Conservation (phyloP, 1,140 invertebrate species). For the Berghia stephanieae region DNA sequence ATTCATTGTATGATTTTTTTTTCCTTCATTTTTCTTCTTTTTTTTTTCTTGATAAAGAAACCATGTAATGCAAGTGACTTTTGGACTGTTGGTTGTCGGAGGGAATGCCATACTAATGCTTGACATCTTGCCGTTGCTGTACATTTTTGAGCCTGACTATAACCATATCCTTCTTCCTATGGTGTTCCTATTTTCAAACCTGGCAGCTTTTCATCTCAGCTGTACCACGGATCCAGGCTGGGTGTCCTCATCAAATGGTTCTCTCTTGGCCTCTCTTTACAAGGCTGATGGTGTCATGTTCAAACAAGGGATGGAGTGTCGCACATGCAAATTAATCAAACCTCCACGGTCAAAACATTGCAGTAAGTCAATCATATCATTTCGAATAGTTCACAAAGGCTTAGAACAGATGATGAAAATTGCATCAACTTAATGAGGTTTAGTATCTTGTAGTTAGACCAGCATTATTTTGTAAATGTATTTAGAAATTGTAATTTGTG, state of each 20-base stretch:
- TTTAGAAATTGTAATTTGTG: no score
- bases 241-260: constrained; percentile 46
- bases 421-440: no score
- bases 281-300: constrained; percentile 51
- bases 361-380: constrained; percentile 54
- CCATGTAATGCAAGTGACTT: constrained; percentile 53
- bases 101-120: constrained; percentile 50
- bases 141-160: constrained; percentile 46
- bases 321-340: constrained; percentile 54
- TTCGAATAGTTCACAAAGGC: no score
- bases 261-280: constrained; percentile 44
- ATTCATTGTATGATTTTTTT: no score
- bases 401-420: no score
- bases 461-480: no score
- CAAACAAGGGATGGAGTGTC: constrained; percentile 43
- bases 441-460: no score
- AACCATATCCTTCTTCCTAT: constrained; percentile 54
- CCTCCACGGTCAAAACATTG: constrained; percentile 63
- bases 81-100: constrained; percentile 43
- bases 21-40: background rate
- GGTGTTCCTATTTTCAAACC: constrained; percentile 43
- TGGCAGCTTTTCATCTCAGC: constrained; percentile 49
- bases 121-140: constrained; percentile 56
- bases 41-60: no score
- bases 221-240: constrained; percentile 52